These are phyloP conservation scores for Atractosteus spatula DNA, from an alignment of 2,113 vertebrate genomes.

Conservation along the genomic window DNA sequence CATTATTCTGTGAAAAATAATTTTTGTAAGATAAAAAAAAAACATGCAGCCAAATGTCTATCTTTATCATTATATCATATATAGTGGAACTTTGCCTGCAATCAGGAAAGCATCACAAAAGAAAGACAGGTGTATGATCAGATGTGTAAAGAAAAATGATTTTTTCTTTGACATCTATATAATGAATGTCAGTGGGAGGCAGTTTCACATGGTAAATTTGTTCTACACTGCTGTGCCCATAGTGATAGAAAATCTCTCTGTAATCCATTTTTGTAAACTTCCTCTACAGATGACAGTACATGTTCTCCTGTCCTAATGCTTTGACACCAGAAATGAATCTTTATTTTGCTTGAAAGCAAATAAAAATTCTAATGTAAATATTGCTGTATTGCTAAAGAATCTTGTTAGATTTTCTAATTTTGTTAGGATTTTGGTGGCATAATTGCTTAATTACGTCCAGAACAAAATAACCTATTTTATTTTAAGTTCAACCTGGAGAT, in stretches of 20 bases:
- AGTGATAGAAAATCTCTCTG: not conserved
- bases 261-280: not conserved
- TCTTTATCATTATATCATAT: not conserved
- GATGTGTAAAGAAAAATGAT: not conserved
- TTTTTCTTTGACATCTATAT: conserved; percentile 11
- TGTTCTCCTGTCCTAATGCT: not conserved
- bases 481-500: no score
- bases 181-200: conserved; percentile 6
- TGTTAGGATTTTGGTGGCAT: no score
- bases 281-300: not conserved
- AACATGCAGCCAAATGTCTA: no score
- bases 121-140: not conserved
- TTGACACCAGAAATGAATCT: not conserved
- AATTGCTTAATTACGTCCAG: no score
- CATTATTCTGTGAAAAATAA: no score
- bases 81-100: not conserved
- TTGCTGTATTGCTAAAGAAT: no score
- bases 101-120: not conserved
- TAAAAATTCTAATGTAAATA: no score
- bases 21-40: no score
- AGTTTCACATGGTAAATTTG: not conserved
- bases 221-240: not conserved
- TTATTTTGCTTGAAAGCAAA: no score
- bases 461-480: no score
- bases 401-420: no score